Base-by-base conservation (phyloP, 2,113 vertebrate genomes). In the Larimichthys polyactis region DNA sequence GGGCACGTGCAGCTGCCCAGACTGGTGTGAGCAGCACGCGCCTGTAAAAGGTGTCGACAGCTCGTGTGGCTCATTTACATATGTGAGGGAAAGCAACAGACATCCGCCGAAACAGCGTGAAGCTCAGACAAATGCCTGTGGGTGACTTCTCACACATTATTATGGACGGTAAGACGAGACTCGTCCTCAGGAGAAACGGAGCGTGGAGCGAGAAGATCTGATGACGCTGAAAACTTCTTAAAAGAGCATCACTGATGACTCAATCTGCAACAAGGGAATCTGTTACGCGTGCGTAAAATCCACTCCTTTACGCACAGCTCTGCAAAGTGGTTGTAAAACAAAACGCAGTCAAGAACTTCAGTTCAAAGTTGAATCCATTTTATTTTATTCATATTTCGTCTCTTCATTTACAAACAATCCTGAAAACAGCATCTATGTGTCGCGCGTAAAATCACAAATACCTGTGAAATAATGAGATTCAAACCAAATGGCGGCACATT, bases 31-130 rank as follows among this genome's bases (percentile, higher is more conserved):
- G 32, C 16, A 52, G 49, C 89, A 90, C 86, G 81, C 72, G 89
- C 68, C 63, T 16, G 22, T 40, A 16, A 29, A 15, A 84, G 79
- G 87, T 69, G 91, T 78, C 0, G 11, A 4, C 43, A 22, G 43
- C 83, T 70, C 77, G 85, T 60, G 90, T 17, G 64, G 1, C 20
- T 51, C 17, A 74, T 90, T 87, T 75, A 11, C 88, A 91, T 6
- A 1, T 76, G 72, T 66, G 43, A 77, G 11, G 40, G 24, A 9
- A 80, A 75, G 3, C 54, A 68, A 51, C 36, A 62, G 19, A 71
- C 74, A 85, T 88, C 83, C 79, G 89, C 68, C 57, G 48, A n/a
- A 24, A 12, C 85, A 86, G 83, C 69, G 69, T 52, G 90, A 65
- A 1, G 69, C 76, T 32, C 78, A 73, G 81, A 77, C 65, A 74